A percentile compares a stretch with the other conserved stretches of the same genome.
Conservation (phyloP, 2,888 invertebrate species). For the Dendrolimus pini region DNA sequence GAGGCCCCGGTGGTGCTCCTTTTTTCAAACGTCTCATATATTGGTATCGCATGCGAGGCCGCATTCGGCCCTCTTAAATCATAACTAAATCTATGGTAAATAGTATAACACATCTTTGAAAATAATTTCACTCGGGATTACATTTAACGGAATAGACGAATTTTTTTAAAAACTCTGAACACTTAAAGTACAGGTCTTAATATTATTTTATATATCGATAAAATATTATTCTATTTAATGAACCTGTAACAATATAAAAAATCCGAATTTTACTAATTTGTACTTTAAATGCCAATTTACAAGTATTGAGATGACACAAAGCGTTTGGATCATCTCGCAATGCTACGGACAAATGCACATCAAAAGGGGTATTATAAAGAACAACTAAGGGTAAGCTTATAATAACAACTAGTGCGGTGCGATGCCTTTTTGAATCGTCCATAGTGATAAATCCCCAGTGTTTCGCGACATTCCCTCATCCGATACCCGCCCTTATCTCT, state of each 20-base stretch:
- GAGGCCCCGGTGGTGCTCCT: slow-evolving; percentile 5
- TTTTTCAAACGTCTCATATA: neutral
- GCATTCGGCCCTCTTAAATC: slow-evolving; percentile 25
- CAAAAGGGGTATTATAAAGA: slow-evolving; percentile 47
- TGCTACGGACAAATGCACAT: slow-evolving; percentile 49
- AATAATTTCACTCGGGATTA: slow-evolving; percentile 49
- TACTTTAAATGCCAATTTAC: slow-evolving; percentile 76
- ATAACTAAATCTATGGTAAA: slow-evolving; percentile 7
- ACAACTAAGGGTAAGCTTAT: slow-evolving; percentile 65
- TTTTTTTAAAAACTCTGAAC: slow-evolving; percentile 62
- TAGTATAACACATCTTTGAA: slow-evolving; percentile 37
- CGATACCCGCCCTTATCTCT: slow-evolving; percentile 68
- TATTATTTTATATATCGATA: slow-evolving; percentile 58
- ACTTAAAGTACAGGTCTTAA: slow-evolving; percentile 77
- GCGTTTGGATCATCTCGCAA: slow-evolving; percentile 63
- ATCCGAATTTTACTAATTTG: slow-evolving; percentile 76
- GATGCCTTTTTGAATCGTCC: slow-evolving; percentile 75
- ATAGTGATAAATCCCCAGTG: slow-evolving; percentile 73
- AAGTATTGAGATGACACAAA: slow-evolving; percentile 67
- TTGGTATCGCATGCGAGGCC: slow-evolving; percentile 8
- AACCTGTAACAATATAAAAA: slow-evolving; percentile 76
- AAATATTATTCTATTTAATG: slow-evolving; percentile 64
- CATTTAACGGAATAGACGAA: slow-evolving; percentile 60
- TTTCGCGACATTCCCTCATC: slow-evolving; percentile 73
- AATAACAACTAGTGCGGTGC: slow-evolving; percentile 64